These are phyloP conservation scores for Chrysotoxum bicinctum DNA, from an alignment of 2,888 invertebrate species.

Conservation along the genomic window DNA sequence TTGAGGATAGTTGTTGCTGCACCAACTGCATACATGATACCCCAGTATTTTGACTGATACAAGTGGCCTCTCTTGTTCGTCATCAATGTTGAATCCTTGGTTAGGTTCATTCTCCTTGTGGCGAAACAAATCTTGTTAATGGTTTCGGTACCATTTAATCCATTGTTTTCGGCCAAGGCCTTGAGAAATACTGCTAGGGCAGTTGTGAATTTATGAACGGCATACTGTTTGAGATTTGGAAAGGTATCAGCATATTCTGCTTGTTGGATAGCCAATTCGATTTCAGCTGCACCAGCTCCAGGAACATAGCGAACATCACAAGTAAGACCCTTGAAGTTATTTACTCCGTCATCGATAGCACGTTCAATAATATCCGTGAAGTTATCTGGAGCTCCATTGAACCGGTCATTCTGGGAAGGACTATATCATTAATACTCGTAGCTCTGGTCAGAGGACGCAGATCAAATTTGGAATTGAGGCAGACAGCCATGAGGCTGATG, in stretches of 20 bases:
- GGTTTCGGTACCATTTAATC: conserved; percentile 92
- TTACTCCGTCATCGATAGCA: conserved; percentile 99
- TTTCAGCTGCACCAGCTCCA: conserved; percentile 97
- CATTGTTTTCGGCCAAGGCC: conserved; percentile 96
- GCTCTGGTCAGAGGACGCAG: conserved; percentile 95
- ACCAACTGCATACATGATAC: conserved; percentile 95
- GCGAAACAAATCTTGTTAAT: conserved; percentile 94
- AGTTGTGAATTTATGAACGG: conserved; percentile 94
- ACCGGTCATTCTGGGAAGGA: conserved; percentile 86
- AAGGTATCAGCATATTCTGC: conserved; percentile 94
- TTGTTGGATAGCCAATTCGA: conserved; percentile 94
- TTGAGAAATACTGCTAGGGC: conserved; percentile 96
- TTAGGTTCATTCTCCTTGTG: conserved; percentile 92
- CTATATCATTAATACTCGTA: conserved; percentile 93
- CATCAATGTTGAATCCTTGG: conserved; percentile 94
- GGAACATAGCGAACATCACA: conserved; percentile 89
- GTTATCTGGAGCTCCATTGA: conserved; percentile 98
- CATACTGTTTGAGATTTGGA: conserved; percentile 98
- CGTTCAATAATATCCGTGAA: conserved; percentile 99
- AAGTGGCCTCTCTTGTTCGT: conserved; percentile 87
- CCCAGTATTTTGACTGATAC: conserved; percentile 94
- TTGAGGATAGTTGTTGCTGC: conserved; percentile 96
- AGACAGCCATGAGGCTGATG: conserved; percentile 96
- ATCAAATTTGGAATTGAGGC: conserved; percentile 98
- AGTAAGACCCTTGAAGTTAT: conserved; percentile 96